Percentiles rank a stretch among this genome's conserved stretches.
These are phyloP conservation scores for Mellivora capensis DNA, from an alignment of 2,113 vertebrate genomes.

Conservation along the genomic window DNA sequence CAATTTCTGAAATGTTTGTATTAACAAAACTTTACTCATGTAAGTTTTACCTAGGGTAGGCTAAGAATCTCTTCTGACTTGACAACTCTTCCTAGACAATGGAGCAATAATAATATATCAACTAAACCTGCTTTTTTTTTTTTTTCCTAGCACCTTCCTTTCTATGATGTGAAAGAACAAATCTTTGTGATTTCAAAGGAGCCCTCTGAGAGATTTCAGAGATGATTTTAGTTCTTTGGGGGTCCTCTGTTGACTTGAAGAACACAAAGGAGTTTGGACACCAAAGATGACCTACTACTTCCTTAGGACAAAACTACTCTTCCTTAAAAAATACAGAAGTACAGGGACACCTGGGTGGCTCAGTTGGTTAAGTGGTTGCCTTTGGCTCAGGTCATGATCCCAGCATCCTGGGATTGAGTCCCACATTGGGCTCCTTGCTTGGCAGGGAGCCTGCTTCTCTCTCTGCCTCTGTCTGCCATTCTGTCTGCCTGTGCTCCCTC, in stretches of 20 bases:
- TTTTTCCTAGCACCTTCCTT: background rate
- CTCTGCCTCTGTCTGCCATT: no score
- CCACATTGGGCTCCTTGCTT: no score
- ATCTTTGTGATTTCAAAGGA: background rate
- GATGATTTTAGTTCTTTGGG: background rate
- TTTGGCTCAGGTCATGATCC: no score
- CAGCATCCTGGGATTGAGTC: no score
- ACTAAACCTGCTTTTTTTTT: background rate
- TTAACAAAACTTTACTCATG: background rate
- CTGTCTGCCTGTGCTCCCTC: no score
- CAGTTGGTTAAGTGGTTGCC: no score
- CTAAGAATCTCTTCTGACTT: background rate
- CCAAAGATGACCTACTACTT: background rate
- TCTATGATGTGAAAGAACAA: background rate
- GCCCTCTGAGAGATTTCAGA: background rate
- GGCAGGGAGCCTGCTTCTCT: no score
- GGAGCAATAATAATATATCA: background rate
- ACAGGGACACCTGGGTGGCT: no score
- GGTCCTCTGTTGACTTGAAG: background rate
- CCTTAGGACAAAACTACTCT: background rate
- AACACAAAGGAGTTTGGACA: background rate
- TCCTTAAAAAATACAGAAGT: slow-evolving; percentile 24
- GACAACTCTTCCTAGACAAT: background rate
- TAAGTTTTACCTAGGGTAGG: background rate
- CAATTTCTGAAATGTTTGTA: background rate